phyloP scores from a whole-genome alignment of 2,797 vertebrate genomes.

The Sebastes hopkinsi region DNA sequence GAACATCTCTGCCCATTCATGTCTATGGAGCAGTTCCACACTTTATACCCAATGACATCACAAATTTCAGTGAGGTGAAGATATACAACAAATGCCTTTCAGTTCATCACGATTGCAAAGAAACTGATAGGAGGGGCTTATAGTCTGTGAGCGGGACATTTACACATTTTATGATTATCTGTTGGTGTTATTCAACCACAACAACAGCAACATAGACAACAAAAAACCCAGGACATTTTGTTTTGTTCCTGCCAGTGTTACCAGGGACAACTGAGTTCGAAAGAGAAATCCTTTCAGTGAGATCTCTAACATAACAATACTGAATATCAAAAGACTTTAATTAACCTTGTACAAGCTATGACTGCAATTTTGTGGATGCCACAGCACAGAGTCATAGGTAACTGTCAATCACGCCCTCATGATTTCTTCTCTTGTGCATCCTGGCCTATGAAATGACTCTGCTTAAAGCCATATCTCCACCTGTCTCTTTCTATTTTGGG shows the following conservation, averaged over 20 bases:
- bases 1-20: too few relatives aligned
- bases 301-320: not conserved
- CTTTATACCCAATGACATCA: too few relatives aligned
- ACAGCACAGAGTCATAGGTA: conserved; percentile 21
- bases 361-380: conserved; percentile 16
- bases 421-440: not conserved
- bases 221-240: not conserved
- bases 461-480: not conserved
- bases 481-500: not conserved
- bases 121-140: not conserved
- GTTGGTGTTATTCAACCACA: not conserved
- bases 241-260: not conserved
- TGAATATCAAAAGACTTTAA: not conserved
- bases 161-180: not conserved
- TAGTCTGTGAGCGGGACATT: not conserved
- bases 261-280: not conserved
- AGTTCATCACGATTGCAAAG: not conserved
- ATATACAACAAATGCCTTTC: not conserved
- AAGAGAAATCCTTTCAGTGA: not conserved
- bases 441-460: not conserved
- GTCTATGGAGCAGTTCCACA: too few relatives aligned
- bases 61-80: not conserved
- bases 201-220: not conserved
- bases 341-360: not conserved
- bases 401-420: conserved; percentile 35